Evolutionary conservation across 2,888 invertebrate species (phyloP).

Genomic region (Calephelis perditalis): DNA sequence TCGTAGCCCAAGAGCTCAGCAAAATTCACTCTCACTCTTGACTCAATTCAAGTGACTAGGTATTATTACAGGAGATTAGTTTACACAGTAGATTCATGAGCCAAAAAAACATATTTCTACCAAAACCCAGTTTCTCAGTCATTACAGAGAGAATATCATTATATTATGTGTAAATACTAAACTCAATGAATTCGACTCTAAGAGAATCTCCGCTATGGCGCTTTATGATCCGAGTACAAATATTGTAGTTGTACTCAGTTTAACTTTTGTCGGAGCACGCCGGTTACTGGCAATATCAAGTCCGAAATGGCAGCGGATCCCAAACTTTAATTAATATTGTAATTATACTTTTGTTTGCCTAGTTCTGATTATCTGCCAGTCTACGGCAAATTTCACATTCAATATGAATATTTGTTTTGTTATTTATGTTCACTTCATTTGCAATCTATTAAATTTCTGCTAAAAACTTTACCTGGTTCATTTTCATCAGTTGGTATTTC

Average conservation of each 20-base stretch:
- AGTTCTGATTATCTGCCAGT: neutral
- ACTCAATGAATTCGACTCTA: neutral
- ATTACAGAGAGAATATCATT: too few species aligned
- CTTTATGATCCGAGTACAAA: neutral
- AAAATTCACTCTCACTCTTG: too few species aligned
- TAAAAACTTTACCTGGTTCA: too few species aligned
- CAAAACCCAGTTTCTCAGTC: neutral
- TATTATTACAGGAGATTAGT: too few species aligned
- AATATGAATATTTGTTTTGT: neutral
- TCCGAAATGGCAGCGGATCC: neutral
- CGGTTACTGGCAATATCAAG: neutral
- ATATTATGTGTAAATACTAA: neutral
- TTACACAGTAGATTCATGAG: too few species aligned
- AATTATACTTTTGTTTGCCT: neutral
- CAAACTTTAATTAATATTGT: slow-evolving; percentile 3
- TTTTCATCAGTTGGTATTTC: too few species aligned
- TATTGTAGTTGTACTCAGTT: neutral
- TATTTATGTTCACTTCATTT: neutral
- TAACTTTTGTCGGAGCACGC: neutral
- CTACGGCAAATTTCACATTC: neutral
- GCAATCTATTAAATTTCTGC: too few species aligned
- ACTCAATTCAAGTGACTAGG: too few species aligned
- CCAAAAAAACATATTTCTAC: too few species aligned
- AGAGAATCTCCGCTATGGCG: neutral
- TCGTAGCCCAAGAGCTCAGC: too few species aligned